These are phyloP conservation scores for Drosophila athabasca DNA, from an alignment of 1,140 invertebrate genomes.

Conservation along the genomic window DNA sequence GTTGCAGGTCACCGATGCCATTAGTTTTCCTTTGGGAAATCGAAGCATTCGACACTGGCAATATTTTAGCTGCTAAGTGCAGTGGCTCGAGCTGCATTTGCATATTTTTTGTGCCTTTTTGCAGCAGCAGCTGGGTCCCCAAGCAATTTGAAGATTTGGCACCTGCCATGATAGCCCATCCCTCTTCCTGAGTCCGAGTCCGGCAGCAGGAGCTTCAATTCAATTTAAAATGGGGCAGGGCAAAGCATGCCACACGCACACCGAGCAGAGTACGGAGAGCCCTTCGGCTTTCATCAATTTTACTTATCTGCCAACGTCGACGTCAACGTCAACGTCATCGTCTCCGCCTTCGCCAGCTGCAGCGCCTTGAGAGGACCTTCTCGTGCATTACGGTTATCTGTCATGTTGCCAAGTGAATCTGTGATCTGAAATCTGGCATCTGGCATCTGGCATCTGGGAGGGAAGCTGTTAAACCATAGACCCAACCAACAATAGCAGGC, in stretches of 20 bases:
- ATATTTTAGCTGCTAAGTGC: constrained; percentile 73
- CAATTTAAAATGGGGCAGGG: constrained; percentile 46
- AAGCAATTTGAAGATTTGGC: constrained; percentile 69
- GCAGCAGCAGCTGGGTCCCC: constrained; percentile 31
- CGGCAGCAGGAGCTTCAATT: constrained; percentile 39
- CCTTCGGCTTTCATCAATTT: constrained; percentile 58
- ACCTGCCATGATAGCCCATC: constrained; percentile 50
- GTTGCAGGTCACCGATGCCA: constrained; percentile 46
- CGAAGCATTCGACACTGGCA: constrained; percentile 56
- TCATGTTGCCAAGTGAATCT: constrained; percentile 50
- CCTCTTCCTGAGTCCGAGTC: not conserved
- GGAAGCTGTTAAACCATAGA: constrained; percentile 23
- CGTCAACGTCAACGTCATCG: not conserved
- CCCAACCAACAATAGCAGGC: constrained; percentile 10
- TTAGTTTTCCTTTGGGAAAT: constrained; percentile 58
- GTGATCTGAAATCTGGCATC: no score
- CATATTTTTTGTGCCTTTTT: constrained; percentile 52
- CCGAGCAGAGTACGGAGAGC: not conserved
- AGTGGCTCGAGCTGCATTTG: constrained; percentile 52
- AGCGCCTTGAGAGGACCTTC: not conserved
- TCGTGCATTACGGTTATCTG: constrained; percentile 36
- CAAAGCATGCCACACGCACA: not conserved
- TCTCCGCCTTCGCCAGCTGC: not conserved
- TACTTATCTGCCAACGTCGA: constrained; percentile 48
- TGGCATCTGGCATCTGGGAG: constrained; percentile 2